phyloP scores from a whole-genome alignment of 92 coral and sea anemone species.

The Nematostella vectensis region DNA sequence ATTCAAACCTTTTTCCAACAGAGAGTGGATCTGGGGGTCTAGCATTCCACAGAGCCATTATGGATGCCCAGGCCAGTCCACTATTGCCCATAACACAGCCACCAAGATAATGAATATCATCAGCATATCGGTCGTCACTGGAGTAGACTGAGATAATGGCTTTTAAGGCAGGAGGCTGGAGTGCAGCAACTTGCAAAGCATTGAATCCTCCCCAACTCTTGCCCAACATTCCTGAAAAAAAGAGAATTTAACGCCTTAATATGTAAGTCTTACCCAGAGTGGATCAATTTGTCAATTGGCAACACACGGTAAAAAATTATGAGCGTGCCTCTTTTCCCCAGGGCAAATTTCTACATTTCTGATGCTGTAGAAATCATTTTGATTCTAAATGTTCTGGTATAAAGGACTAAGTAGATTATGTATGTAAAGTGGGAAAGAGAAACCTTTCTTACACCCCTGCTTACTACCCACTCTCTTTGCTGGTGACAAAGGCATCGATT shows the following conservation, averaged over 20 bases:
- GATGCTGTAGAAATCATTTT: too few species aligned
- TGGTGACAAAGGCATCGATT: too few species aligned
- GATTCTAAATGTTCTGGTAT: too few species aligned
- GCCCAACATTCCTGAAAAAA: conserved; percentile 58
- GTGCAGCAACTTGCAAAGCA: conserved; percentile 69
- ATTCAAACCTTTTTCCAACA: conserved; percentile 37
- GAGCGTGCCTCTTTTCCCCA: too few species aligned
- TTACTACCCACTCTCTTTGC: too few species aligned
- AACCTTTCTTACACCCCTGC: too few species aligned
- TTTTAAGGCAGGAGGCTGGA: conserved; percentile 50
- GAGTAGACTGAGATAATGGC: conserved; percentile 61
- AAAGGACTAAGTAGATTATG: too few species aligned
- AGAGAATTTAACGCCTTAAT: not conserved
- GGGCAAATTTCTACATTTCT: too few species aligned
- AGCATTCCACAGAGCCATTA: conserved; percentile 53
- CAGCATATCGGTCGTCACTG: conserved; percentile 61
- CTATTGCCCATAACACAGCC: conserved; percentile 60
- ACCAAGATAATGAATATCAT: conserved; percentile 50
- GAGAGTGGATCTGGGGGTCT: conserved; percentile 53
- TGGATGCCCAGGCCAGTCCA: conserved; percentile 60
- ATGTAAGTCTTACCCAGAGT: too few species aligned
- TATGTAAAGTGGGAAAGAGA: too few species aligned
- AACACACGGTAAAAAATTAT: too few species aligned
- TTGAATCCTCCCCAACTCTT: conserved; percentile 91
- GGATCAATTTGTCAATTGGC: too few species aligned